phyloP scores from a whole-genome alignment of 2,888 invertebrate genomes.

The Pseudeuparius sepicola region DNA sequence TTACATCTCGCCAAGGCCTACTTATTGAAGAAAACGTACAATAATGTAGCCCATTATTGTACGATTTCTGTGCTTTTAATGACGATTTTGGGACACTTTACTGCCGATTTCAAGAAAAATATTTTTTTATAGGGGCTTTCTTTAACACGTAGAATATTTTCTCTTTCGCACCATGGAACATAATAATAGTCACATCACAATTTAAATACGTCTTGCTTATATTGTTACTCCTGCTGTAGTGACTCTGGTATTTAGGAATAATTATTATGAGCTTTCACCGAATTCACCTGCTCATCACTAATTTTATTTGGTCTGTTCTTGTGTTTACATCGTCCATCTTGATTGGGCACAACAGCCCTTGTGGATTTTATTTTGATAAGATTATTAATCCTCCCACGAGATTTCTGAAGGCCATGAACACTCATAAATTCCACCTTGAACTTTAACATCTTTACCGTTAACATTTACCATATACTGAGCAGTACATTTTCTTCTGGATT shows the following conservation, averaged over 20 bases:
- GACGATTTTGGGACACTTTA: too few relatives aligned
- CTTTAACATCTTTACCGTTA: too few relatives aligned
- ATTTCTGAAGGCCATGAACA: conserved; percentile 15
- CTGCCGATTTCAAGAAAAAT: too few relatives aligned
- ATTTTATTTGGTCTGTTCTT: conserved; percentile 11
- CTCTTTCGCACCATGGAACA: conserved; percentile 13
- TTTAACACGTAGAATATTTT: conserved; percentile 11
- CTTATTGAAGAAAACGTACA: too few relatives aligned
- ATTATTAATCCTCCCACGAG: conserved; percentile 11
- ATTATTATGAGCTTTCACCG: conserved; percentile 14
- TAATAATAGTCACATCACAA: conserved; percentile 9
- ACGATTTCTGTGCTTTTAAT: too few relatives aligned
- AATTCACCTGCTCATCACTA: conserved; percentile 11
- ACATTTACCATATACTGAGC: too few relatives aligned
- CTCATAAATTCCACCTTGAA: conserved; percentile 15
- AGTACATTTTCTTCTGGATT: conserved; percentile 4
- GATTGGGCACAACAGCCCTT: conserved; percentile 7
- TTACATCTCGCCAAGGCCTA: too few relatives aligned
- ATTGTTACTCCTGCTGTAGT: conserved; percentile 16
- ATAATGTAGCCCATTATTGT: too few relatives aligned
- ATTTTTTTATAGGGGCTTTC: too few relatives aligned
- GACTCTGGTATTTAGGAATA: conserved; percentile 18
- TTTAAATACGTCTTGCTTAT: conserved; percentile 12
- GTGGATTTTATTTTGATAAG: conserved; percentile 13
- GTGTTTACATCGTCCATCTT: conserved; percentile 13